Percentiles rank a stretch among this genome's conserved stretches.
Conservation (phyloP, 64 coral and sea anemone genomes). For the Pocillopora damicornis region DNA sequence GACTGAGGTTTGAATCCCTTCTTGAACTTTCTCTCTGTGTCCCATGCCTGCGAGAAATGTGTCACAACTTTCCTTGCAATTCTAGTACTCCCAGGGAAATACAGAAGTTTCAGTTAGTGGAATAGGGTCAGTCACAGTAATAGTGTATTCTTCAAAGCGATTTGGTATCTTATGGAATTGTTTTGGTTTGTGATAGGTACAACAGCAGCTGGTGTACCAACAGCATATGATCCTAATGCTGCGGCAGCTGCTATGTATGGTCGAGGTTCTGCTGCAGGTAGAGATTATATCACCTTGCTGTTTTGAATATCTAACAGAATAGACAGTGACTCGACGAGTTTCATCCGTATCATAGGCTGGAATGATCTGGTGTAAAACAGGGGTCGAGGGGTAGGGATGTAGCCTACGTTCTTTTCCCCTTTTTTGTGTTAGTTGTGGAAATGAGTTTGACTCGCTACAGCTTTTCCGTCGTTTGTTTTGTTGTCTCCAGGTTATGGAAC, state of each 20-base stretch:
- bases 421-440: no score
- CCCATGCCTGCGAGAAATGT: no score
- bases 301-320: background rate
- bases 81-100: no score
- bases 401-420: no score
- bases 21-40: no score
- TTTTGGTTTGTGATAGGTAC: background rate
- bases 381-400: no score
- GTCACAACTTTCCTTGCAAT: no score
- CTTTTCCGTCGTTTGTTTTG: background rate
- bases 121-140: background rate
- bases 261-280: conserved; percentile 14
- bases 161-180: background rate
- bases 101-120: no score
- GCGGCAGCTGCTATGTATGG: conserved; percentile 17
- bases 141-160: background rate
- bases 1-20: no score
- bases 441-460: background rate
- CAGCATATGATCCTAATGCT: conserved; percentile 7
- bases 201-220: background rate
- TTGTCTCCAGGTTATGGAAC: background rate
- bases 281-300: background rate
- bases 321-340: background rate
- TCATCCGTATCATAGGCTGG: background rate
- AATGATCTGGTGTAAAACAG: no score